Evolutionary conservation across 2,797 vertebrate genomes (phyloP).

Genomic region (Myoxocephalus aenaeus): DNA sequence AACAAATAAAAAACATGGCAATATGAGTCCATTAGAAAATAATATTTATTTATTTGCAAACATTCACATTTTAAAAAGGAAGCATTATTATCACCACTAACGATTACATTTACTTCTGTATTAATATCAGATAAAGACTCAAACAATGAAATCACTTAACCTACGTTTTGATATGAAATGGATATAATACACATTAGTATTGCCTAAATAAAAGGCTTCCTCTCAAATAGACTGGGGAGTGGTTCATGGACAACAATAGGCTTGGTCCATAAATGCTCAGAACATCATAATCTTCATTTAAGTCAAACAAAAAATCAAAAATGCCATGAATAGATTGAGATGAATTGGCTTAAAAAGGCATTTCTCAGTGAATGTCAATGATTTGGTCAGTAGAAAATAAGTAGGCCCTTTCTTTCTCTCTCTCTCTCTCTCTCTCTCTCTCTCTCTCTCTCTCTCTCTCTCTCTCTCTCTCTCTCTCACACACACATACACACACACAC

Average conservation of each 20-base stretch:
- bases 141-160: slow-evolving; percentile 41
- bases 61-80: slow-evolving; percentile 71
- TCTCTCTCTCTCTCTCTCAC: background rate
- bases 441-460: background rate
- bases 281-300: slow-evolving; percentile 9
- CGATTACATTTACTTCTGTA: slow-evolving; percentile 33
- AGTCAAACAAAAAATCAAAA: slow-evolving; percentile 1
- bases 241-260: slow-evolving; percentile 16
- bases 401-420: slow-evolving; percentile 42
- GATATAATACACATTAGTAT: slow-evolving; percentile 27
- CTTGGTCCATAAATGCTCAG: slow-evolving; percentile 7
- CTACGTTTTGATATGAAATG: slow-evolving; percentile 47
- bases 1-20: slow-evolving; percentile 70
- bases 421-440: background rate
- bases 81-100: slow-evolving; percentile 40
- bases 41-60: slow-evolving; percentile 82
- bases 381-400: slow-evolving; percentile 67
- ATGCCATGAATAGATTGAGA: slow-evolving; percentile 42
- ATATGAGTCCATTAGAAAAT: slow-evolving; percentile 79
- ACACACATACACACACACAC: slow-evolving; percentile 9
- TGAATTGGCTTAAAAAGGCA: slow-evolving; percentile 32
- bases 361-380: slow-evolving; percentile 40
- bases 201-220: slow-evolving; percentile 23
- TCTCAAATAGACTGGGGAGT: slow-evolving; percentile 11
- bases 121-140: slow-evolving; percentile 49